Conservation (phyloP, 2,113 vertebrate species). For the Coptodon bakossiorum region DNA sequence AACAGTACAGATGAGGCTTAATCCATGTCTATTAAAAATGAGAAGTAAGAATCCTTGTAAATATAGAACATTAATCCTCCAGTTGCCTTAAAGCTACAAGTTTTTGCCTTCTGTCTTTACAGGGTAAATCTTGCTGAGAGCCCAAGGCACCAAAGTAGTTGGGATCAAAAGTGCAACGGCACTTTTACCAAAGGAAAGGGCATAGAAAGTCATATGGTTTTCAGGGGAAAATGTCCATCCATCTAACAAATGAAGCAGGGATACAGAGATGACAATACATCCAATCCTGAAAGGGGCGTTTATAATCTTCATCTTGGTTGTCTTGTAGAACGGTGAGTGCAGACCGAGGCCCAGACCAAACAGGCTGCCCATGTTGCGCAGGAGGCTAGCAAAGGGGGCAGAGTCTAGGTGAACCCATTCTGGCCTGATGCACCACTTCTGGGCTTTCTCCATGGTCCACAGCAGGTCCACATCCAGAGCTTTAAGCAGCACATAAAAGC, state of each 20-base stretch:
- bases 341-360: constrained; percentile 91
- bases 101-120: constrained; percentile 29
- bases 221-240: constrained; percentile 78
- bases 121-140: constrained; percentile 14
- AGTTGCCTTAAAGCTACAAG: constrained; percentile 2
- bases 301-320: constrained; percentile 66
- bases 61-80: not conserved
- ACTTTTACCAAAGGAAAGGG: constrained; percentile 88
- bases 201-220: constrained; percentile 76
- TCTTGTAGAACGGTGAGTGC: constrained; percentile 79
- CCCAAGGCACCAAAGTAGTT: constrained; percentile 52
- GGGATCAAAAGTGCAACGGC: constrained; percentile 76
- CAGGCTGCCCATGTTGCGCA: constrained; percentile 92
- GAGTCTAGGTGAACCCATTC: constrained; percentile 93
- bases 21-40: not conserved
- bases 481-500: constrained; percentile 86
- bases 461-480: constrained; percentile 84
- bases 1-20: rapidly evolving
- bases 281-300: constrained; percentile 62
- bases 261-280: constrained; percentile 70
- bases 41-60: not conserved
- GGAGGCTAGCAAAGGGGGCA: constrained; percentile 90
- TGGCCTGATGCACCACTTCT: constrained; percentile 78
- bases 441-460: constrained; percentile 90
- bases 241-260: constrained; percentile 81